phyloP scores from a whole-genome alignment of 2,888 invertebrate species.

The Spisula subtruncata region DNA sequence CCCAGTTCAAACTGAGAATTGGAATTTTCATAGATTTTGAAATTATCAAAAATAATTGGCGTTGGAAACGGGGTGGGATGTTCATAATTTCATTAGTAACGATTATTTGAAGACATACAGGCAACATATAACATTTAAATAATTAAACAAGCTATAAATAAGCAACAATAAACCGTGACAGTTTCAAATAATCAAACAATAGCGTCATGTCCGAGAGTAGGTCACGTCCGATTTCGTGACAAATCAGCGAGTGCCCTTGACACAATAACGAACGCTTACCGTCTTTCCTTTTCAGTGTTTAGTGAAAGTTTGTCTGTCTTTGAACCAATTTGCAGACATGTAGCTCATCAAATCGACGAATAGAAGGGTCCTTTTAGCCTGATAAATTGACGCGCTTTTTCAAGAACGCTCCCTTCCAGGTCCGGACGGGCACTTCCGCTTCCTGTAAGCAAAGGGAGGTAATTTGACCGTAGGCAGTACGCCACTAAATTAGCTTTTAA shows the following conservation, averaged over 20 bases:
- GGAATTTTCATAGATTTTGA: no score
- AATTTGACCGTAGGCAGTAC: not conserved
- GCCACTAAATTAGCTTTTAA: constrained; percentile 7
- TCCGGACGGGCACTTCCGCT: not conserved
- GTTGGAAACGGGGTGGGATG: no score
- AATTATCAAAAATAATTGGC: no score
- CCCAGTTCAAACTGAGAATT: no score
- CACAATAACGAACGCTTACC: not conserved
- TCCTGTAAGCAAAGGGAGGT: constrained; percentile 14
- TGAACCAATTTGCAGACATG: not conserved
- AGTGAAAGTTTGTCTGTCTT: not conserved
- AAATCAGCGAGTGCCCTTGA: not conserved
- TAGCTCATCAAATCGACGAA: not conserved
- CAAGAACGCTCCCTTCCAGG: constrained; percentile 13
- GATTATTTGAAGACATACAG: no score
- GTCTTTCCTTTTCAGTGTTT: not conserved
- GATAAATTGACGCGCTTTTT: constrained; percentile 2
- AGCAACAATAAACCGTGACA: no score
- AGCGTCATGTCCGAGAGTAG: not conserved
- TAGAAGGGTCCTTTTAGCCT: not conserved
- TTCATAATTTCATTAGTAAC: no score
- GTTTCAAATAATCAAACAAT: no score
- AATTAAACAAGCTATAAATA: no score
- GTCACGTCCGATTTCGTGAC: not conserved
- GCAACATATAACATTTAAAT: no score